These are phyloP conservation scores for Dendronephthya gigantea DNA, from an alignment of 64 coral and sea anemone genomes.

Conservation along the genomic window DNA sequence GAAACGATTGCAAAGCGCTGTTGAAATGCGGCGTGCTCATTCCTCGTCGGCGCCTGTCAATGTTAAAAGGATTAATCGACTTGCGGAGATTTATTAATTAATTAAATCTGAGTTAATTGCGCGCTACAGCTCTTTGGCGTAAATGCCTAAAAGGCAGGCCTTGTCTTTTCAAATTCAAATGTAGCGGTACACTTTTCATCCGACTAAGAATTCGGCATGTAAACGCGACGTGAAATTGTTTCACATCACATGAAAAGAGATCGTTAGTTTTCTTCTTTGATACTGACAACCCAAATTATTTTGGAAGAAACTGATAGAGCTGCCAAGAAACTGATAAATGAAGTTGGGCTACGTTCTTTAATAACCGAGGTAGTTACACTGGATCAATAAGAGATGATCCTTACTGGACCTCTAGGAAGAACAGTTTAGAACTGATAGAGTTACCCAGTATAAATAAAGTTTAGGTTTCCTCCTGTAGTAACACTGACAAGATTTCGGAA, in stretches of 20 bases:
- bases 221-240: not conserved
- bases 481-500: too few relatives aligned
- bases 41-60: not conserved
- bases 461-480: too few relatives aligned
- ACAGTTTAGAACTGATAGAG: too few relatives aligned
- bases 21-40: not conserved
- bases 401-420: too few relatives aligned
- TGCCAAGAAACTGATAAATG: too few relatives aligned
- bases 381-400: too few relatives aligned
- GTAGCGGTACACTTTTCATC: not conserved
- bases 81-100: not conserved
- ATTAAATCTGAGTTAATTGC: conserved; percentile 4
- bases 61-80: not conserved
- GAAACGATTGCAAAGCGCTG: not conserved
- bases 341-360: too few relatives aligned
- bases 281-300: too few relatives aligned
- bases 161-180: not conserved
- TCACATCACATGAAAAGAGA: not conserved
- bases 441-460: too few relatives aligned
- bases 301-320: too few relatives aligned
- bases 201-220: not conserved
- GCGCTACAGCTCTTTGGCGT: not conserved
- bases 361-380: too few relatives aligned
- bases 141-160: not conserved
- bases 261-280: too few relatives aligned